A percentile compares a stretch with the other conserved stretches of the same genome.
These are phyloP conservation scores for Parapristionchus giblindavisi DNA, from an alignment of 2,888 invertebrate genomes.

Conservation along the genomic window DNA sequence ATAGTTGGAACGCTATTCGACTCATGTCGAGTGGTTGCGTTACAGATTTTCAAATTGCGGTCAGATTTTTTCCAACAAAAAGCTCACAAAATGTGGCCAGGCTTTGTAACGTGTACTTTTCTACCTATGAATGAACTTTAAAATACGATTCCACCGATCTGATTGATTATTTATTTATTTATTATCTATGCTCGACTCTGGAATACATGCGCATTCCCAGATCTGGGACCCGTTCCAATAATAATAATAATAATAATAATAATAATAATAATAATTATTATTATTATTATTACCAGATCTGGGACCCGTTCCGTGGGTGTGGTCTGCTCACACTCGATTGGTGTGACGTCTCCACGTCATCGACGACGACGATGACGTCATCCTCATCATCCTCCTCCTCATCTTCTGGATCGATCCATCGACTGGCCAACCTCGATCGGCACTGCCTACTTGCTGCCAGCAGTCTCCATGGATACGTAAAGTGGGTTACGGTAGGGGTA, in stretches of 20 bases:
- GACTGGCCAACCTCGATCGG: constrained; percentile 44
- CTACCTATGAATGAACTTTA: too few relatives aligned
- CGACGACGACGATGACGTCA: constrained; percentile 2
- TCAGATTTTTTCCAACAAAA: neutral
- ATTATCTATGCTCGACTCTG: neutral
- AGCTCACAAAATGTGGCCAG: too few relatives aligned
- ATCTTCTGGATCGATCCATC: neutral
- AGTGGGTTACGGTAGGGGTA: constrained; percentile 40
- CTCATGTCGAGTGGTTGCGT: too few relatives aligned
- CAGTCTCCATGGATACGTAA: constrained; percentile 54
- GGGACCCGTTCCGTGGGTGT: constrained; percentile 94
- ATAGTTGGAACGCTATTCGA: too few relatives aligned
- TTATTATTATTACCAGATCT: constrained; percentile 74
- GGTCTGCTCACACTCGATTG: constrained; percentile 74
- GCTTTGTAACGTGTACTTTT: too few relatives aligned
- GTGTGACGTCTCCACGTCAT: constrained; percentile 37
- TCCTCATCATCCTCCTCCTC: constrained; percentile 22
- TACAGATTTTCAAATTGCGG: neutral
- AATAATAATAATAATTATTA: too few relatives aligned
- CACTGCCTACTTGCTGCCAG: constrained; percentile 53
- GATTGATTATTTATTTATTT: neutral
- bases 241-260: too few relatives aligned
- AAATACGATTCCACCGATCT: too few relatives aligned
- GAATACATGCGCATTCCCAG: too few relatives aligned
- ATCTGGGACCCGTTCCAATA: constrained; percentile 97